Conservation (phyloP, 1,140 invertebrate species). For the Antheraea mylitta region DNA sequence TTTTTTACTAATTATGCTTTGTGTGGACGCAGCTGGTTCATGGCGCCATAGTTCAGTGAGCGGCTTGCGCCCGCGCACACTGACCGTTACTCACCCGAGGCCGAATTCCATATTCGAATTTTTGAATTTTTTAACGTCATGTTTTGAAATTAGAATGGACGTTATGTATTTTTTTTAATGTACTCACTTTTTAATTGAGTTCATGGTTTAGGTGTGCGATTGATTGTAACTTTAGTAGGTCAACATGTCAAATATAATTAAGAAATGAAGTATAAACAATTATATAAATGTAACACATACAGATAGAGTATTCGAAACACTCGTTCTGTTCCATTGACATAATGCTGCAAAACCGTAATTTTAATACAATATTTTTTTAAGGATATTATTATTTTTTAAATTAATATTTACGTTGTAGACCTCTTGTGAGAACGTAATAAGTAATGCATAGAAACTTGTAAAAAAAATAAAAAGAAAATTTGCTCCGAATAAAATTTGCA, state of each 20-base stretch:
- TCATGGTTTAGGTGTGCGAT: not conserved
- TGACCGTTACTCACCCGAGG: slow-evolving; percentile 27
- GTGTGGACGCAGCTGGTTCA: slow-evolving; percentile 12
- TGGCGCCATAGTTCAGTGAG: slow-evolving; percentile 19
- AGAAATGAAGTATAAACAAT: not conserved
- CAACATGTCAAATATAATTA: not conserved
- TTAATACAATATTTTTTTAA: no score
- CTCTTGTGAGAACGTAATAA: no score
- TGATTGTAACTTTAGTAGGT: not conserved
- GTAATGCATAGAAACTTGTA: no score
- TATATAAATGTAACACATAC: not conserved
- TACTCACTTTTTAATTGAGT: slow-evolving; percentile 9
- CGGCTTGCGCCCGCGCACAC: not conserved
- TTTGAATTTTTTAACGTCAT: slow-evolving; percentile 30
- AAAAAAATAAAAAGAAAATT: no score
- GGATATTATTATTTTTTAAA: no score
- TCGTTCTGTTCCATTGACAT: no score
- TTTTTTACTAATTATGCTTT: no score
- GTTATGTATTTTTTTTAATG: slow-evolving; percentile 18
- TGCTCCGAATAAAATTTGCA: no score
- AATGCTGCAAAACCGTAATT: no score
- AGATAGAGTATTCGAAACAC: no score
- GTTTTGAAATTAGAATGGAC: slow-evolving; percentile 33
- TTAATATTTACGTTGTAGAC: no score
- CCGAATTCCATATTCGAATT: slow-evolving; percentile 31